Evolutionary conservation across 2,113 vertebrate genomes (phyloP).

Genomic region (Gorsachius goisagi): DNA sequence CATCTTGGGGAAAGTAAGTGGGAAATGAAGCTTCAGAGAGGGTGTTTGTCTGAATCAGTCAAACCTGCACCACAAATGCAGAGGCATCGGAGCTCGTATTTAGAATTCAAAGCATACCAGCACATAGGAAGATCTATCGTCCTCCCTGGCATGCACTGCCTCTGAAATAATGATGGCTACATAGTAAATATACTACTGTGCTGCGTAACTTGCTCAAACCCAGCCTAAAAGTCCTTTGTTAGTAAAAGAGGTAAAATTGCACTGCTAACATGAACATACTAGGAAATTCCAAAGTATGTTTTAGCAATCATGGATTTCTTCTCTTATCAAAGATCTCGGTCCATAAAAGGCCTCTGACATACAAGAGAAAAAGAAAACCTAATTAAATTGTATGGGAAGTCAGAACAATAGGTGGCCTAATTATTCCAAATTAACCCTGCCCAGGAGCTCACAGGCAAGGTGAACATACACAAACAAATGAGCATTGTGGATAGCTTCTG

Average conservation of each 20-base stretch:
- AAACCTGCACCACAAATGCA: background rate
- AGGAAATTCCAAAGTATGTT: background rate
- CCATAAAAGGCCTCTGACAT: background rate
- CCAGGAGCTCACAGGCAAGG: background rate
- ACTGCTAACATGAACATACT: background rate
- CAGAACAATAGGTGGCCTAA: background rate
- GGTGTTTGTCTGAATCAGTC: background rate
- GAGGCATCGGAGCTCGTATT: background rate
- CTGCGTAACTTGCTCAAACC: background rate
- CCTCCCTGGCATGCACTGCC: background rate
- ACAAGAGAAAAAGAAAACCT: constrained; percentile 16
- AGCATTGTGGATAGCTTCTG: background rate
- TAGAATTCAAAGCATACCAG: background rate
- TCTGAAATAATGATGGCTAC: background rate
- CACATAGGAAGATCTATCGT: background rate
- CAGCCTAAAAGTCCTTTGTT: background rate
- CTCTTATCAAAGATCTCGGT: background rate
- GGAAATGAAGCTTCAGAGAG: background rate
- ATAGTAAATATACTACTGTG: background rate
- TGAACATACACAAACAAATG: background rate
- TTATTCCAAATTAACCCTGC: constrained; percentile 27
- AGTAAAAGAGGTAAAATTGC: background rate
- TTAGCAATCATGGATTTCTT: background rate
- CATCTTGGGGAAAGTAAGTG: background rate
- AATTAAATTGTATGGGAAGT: constrained; percentile 29